Percentiles rank a stretch among this genome's conserved stretches.
phyloP scores from a whole-genome alignment of 2,888 invertebrate species.

The Polymixis flavicincta region DNA sequence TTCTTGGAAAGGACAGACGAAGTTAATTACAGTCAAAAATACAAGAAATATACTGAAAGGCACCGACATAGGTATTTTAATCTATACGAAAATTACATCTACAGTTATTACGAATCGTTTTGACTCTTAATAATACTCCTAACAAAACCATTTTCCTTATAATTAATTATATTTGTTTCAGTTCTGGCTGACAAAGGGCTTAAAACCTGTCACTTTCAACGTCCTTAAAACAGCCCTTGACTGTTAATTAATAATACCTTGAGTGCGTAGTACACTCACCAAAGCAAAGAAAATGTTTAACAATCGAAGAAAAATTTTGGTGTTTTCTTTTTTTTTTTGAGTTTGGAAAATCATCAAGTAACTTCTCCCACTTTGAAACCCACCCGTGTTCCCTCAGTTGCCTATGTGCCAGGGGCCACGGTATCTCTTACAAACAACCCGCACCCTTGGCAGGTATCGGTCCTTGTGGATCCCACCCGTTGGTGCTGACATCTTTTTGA shows the following conservation, averaged over 20 bases:
- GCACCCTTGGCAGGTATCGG: too few species aligned
- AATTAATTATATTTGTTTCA: constrained; percentile 50
- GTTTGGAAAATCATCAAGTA: too few species aligned
- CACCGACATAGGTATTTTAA: not conserved
- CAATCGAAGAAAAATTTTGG: not conserved
- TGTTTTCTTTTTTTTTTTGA: not conserved
- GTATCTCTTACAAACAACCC: too few species aligned
- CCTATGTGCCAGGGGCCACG: too few species aligned
- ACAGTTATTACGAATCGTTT: constrained; percentile 11
- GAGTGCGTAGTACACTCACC: not conserved
- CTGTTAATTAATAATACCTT: constrained; percentile 36
- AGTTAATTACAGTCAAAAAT: not conserved
- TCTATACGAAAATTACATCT: not conserved
- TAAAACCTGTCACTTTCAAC: constrained; percentile 46
- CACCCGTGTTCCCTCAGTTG: too few species aligned
- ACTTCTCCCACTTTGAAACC: too few species aligned
- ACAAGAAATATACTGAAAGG: not conserved
- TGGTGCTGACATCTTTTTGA: too few species aligned
- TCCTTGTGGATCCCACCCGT: too few species aligned
- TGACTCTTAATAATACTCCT: constrained; percentile 12
- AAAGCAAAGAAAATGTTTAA: not conserved
- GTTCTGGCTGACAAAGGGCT: constrained; percentile 41
- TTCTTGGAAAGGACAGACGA: not conserved
- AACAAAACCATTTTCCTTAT: constrained; percentile 23
- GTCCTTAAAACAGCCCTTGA: constrained; percentile 33